Base-by-base conservation (phyloP, 2,888 invertebrate species). In the Romanomermis culicivorax region DNA sequence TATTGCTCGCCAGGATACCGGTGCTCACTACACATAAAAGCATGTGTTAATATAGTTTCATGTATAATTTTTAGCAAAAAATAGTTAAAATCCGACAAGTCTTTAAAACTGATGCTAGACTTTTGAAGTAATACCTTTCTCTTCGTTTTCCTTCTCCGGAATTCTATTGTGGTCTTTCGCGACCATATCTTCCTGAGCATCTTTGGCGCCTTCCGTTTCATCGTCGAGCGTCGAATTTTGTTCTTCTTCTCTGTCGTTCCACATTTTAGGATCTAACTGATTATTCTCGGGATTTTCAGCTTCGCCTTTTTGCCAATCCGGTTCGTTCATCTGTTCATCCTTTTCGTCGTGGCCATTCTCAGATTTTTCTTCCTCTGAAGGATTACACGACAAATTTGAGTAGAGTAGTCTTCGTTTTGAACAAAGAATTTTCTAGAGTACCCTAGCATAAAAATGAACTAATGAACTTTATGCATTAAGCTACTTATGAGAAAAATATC, bases 251-350 rank as follows among this genome's bases (percentile, higher is more conserved):
- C 83, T 85, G 0, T 85, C 84, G 56, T 95, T 87, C 25, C 91
- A 95, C 86, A 95, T 89, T 75, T 93, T 82, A 68, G 93, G 89
- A 60, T 93, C 89, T 1, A 83, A 75, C 61, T 93, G 83, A 24
- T 84, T 81, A 58, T 82, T 77, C 29, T 54, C 48, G 47, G 53
- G 53, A 17, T 53, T 14, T 11, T 53, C 53, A 14, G 53, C 29
- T 24, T 43, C 55, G 56, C 42, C 56, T 47, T 25, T 45, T 45
- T 52, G 2, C 45, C 45, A 52, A 20, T 57, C 56, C n/a, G 24
- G 20, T 27, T 48, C 30, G 52, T 85, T 82, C 58, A 89, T 85
- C 69, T 85, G 83, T 67, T 89, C 86, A 45, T 63, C 61, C 69
- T 85, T 83, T 67, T 89, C 86, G 43, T 63, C 61, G n/a, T n/a